Percentiles rank a stretch among this genome's conserved stretches.
Evolutionary conservation across 2,888 invertebrate species (phyloP).

Genomic region (Chymomyza amoena): DNA sequence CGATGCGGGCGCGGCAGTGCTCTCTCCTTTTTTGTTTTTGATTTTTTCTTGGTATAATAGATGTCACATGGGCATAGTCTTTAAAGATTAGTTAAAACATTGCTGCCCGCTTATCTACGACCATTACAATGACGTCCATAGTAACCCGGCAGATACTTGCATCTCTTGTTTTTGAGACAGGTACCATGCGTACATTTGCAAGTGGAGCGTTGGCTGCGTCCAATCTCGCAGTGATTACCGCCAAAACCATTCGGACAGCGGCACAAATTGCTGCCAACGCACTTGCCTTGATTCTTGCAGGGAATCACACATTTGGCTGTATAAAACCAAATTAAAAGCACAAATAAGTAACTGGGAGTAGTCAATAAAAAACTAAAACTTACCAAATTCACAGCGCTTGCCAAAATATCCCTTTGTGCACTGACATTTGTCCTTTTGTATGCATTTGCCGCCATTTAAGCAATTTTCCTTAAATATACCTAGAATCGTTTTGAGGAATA

Average conservation of each 20-base stretch:
- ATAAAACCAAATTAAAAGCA: too few species aligned
- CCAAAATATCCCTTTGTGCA: too few species aligned
- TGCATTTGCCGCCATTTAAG: slow-evolving; percentile 94
- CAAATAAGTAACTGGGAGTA: background rate
- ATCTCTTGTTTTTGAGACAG: slow-evolving; percentile 84
- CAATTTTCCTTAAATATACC: slow-evolving; percentile 95
- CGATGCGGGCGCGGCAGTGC: too few species aligned
- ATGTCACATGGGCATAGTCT: slow-evolving; percentile 24
- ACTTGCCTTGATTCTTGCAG: slow-evolving; percentile 93
- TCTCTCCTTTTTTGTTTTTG: background rate
- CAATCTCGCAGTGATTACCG: slow-evolving; percentile 95
- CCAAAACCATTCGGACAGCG: too few species aligned
- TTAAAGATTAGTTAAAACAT: too few species aligned
- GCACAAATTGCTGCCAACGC: too few species aligned
- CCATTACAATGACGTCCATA: slow-evolving; percentile 89
- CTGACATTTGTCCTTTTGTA: too few species aligned
- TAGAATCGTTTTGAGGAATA: slow-evolving; percentile 70
- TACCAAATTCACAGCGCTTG: slow-evolving; percentile 94
- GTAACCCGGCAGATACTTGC: slow-evolving; percentile 91
- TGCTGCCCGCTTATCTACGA: slow-evolving; percentile 82
- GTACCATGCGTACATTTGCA: slow-evolving; percentile 90
- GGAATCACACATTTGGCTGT: slow-evolving; percentile 94
- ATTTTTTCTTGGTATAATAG: slow-evolving; percentile 19
- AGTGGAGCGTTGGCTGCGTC: slow-evolving; percentile 85
- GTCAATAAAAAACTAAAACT: slow-evolving; percentile 78